A percentile compares a stretch with the other conserved stretches of the same genome.
These are phyloP conservation scores for Chaunax sp. DNA, from an alignment of 2,797 vertebrate genomes.

Conservation along the genomic window DNA sequence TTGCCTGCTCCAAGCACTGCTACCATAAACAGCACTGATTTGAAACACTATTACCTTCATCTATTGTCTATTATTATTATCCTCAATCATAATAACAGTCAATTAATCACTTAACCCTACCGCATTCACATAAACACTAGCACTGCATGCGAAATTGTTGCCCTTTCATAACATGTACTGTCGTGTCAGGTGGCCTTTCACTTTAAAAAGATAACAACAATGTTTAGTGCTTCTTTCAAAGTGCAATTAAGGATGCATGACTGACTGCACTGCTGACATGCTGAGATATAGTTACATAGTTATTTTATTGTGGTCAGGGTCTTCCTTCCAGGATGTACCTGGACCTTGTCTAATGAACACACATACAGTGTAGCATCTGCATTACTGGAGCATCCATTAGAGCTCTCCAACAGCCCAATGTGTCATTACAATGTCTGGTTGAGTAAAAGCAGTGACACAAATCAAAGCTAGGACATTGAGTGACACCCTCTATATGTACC, in stretches of 20 bases:
- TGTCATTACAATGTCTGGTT: slow-evolving; percentile 72
- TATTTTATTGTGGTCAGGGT: slow-evolving; percentile 4
- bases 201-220: background rate
- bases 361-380: slow-evolving; percentile 41
- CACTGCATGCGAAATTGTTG: too few relatives aligned
- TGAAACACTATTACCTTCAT: too few relatives aligned
- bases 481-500: slow-evolving; percentile 61
- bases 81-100: too few relatives aligned
- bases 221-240: background rate
- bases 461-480: slow-evolving; percentile 74
- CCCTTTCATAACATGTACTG: too few relatives aligned
- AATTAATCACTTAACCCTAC: too few relatives aligned
- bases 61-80: too few relatives aligned
- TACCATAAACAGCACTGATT: too few relatives aligned
- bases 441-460: slow-evolving; percentile 77
- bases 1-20: too few relatives aligned
- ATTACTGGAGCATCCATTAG: slow-evolving; percentile 58
- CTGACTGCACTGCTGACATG: background rate
- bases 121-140: too few relatives aligned
- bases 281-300: slow-evolving; percentile 6
- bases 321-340: background rate
- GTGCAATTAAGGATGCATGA: background rate
- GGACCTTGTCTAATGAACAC: slow-evolving; percentile 38
- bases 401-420: slow-evolving; percentile 57
- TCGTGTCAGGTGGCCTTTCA: too few relatives aligned